These are phyloP conservation scores for Lottia gigantea DNA, from an alignment of 2,888 invertebrate species.

Conservation along the genomic window DNA sequence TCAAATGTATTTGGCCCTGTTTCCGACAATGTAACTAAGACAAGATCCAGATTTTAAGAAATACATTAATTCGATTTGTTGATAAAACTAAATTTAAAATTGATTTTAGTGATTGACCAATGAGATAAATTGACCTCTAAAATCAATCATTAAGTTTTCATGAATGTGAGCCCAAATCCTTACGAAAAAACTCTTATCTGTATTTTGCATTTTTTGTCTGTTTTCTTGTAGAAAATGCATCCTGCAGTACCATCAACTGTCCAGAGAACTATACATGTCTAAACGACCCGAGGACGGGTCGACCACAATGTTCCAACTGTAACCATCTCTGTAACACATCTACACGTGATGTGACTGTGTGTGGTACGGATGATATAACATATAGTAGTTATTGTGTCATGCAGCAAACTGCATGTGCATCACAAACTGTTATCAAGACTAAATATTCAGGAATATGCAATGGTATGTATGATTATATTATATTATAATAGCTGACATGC, in stretches of 20 bases:
- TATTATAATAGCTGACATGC: too few species aligned
- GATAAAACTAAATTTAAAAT: too few species aligned
- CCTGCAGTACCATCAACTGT: conserved; percentile 78
- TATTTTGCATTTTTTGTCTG: not conserved
- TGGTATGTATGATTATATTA: conserved; percentile 30
- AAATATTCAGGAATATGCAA: conserved; percentile 72
- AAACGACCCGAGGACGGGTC: conserved; percentile 74
- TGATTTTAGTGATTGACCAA: too few species aligned
- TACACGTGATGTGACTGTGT: conserved; percentile 69
- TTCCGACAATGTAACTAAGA: too few species aligned
- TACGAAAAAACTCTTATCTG: not conserved
- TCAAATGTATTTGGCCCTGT: too few species aligned
- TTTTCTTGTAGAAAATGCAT: conserved; percentile 74
- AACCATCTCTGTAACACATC: conserved; percentile 30
- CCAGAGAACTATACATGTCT: conserved; percentile 78
- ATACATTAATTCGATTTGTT: too few species aligned
- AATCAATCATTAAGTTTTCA: too few species aligned
- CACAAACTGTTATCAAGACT: conserved; percentile 79
- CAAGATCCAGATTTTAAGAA: too few species aligned
- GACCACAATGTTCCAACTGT: conserved; percentile 81
- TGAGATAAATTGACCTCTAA: too few species aligned
- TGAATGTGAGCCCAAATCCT: too few species aligned
- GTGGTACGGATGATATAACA: conserved; percentile 80
- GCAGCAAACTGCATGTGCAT: conserved; percentile 80
- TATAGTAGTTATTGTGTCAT: conserved; percentile 84